Evolutionary conservation across 2,888 invertebrate genomes (phyloP).

Genomic region (Hemicrepidius hirtus): DNA sequence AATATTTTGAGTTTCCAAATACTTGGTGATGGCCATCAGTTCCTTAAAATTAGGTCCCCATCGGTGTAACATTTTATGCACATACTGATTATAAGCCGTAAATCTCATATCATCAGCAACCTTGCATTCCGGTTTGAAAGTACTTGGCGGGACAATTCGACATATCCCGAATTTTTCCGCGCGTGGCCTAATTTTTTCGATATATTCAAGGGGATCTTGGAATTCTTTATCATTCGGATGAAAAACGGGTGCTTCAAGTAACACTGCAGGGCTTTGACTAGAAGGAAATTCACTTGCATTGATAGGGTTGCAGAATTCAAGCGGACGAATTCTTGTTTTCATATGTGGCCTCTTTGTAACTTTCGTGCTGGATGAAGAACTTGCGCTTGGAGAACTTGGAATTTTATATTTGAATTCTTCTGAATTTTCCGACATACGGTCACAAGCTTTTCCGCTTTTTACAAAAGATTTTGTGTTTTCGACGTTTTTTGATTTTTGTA

Average conservation of each 20-base stretch:
- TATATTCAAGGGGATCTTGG: conserved; percentile 89
- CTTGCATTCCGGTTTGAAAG: conserved; percentile 87
- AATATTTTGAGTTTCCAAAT: conserved; percentile 85
- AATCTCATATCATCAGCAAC: conserved; percentile 91
- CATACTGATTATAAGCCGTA: conserved; percentile 91
- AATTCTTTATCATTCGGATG: conserved; percentile 89
- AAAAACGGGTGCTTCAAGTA: conserved; percentile 86
- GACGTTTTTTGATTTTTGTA: conserved; percentile 73
- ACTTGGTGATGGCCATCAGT: conserved; percentile 88
- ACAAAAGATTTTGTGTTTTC: conserved; percentile 55
- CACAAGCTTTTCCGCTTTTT: conserved; percentile 38
- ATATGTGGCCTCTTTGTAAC: conserved; percentile 64
- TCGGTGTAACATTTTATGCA: conserved; percentile 88
- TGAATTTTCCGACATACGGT: conserved; percentile 56
- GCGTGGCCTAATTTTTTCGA: conserved; percentile 84
- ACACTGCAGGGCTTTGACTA: conserved; percentile 72
- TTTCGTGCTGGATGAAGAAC: conserved; percentile 70
- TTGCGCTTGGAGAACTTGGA: conserved; percentile 71
- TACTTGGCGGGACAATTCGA: conserved; percentile 87
- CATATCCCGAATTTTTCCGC: conserved; percentile 91
- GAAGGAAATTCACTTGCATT: conserved; percentile 70
- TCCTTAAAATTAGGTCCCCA: conserved; percentile 94
- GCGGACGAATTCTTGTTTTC: conserved; percentile 61
- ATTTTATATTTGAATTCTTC: conserved; percentile 69
- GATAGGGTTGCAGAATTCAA: conserved; percentile 65